Evolutionary conservation across 2,888 invertebrate genomes (phyloP).

Genomic region (Brenthis ino): DNA sequence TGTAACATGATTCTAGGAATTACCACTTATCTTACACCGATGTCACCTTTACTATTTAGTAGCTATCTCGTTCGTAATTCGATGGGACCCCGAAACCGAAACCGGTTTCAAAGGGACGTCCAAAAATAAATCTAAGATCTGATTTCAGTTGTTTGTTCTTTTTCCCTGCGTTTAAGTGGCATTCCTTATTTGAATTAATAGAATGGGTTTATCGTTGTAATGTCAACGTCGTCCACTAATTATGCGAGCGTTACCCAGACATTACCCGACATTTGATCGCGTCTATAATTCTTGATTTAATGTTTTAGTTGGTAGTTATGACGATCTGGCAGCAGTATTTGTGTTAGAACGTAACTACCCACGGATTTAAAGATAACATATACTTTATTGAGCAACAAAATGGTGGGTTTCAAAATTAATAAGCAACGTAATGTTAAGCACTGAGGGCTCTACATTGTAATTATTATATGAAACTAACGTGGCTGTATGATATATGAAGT

Average conservation of each 20-base stretch:
- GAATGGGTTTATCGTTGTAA: slow-evolving; percentile 52
- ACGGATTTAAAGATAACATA: slow-evolving; percentile 41
- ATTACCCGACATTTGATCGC: slow-evolving; percentile 54
- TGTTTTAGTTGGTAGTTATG: slow-evolving; percentile 42
- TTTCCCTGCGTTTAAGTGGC: slow-evolving; percentile 49
- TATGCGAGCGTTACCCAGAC: slow-evolving; percentile 50
- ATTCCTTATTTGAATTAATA: slow-evolving; percentile 57
- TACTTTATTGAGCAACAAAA: slow-evolving; percentile 47
- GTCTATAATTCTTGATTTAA: slow-evolving; percentile 44
- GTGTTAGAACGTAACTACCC: slow-evolving; percentile 42
- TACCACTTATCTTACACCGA: slow-evolving; percentile 70
- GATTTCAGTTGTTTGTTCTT: slow-evolving; percentile 50
- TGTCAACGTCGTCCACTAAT: slow-evolving; percentile 58
- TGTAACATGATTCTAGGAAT: slow-evolving; percentile 70
- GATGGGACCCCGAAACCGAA: slow-evolving; percentile 52
- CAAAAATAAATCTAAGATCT: slow-evolving; percentile 43
- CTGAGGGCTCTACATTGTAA: slow-evolving; percentile 64
- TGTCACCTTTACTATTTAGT: slow-evolving; percentile 55
- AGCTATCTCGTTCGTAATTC: slow-evolving; percentile 64
- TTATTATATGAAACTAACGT: slow-evolving; percentile 80
- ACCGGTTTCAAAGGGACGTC: slow-evolving; percentile 45
- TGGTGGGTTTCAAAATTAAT: slow-evolving; percentile 63
- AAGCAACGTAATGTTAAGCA: slow-evolving; percentile 40
- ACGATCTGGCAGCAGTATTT: slow-evolving; percentile 39
- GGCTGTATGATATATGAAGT: slow-evolving; percentile 80